Conservation (phyloP, 2,113 vertebrate genomes). For the Choloepus hoffmanni region DNA sequence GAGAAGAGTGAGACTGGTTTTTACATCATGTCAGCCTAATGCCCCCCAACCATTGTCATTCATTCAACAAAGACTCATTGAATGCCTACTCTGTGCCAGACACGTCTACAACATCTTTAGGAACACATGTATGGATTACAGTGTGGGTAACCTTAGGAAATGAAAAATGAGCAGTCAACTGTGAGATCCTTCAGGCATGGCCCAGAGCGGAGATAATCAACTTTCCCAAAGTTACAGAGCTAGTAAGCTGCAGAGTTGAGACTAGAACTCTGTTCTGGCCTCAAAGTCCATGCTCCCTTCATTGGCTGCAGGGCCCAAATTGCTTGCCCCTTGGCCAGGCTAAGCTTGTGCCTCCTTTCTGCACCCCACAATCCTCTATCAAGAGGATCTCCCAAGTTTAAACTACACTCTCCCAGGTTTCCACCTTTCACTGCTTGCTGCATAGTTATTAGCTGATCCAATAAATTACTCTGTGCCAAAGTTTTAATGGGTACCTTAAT, state of each 20-base stretch:
- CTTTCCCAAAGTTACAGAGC: background rate
- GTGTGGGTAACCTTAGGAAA: background rate
- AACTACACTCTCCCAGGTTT: background rate
- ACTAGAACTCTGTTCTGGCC: background rate
- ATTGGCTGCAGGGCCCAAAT: background rate
- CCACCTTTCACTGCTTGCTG: background rate
- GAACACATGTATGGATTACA: background rate
- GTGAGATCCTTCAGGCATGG: background rate
- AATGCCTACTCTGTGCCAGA: background rate
- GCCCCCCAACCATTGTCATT: background rate
- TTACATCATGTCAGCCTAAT: background rate
- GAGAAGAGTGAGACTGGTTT: background rate
- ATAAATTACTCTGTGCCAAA: slow-evolving; percentile 61
- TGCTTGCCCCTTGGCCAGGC: background rate
- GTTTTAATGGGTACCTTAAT: slow-evolving; percentile 69
- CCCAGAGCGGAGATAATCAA: background rate
- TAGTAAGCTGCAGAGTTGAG: background rate
- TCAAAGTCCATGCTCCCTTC: background rate
- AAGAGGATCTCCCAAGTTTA: background rate
- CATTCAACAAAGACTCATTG: background rate
- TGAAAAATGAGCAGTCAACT: background rate
- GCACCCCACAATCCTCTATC: background rate
- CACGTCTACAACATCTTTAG: background rate
- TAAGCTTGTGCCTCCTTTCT: background rate
- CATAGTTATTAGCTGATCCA: slow-evolving; percentile 60